Conservation (phyloP, 2,113 vertebrate species). For the Alexandromys fortis region DNA sequence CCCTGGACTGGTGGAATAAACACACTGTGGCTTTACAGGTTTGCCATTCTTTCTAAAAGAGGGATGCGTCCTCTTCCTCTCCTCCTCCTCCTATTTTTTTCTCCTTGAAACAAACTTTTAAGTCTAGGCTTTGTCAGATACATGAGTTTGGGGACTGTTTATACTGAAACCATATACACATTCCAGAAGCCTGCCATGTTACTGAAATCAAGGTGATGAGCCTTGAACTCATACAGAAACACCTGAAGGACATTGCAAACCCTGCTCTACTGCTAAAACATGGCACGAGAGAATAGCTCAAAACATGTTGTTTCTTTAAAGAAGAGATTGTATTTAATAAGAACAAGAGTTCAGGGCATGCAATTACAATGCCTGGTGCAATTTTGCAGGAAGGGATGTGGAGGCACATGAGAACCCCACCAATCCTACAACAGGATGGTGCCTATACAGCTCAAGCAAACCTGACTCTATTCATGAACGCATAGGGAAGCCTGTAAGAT, state of each 20-base stretch:
- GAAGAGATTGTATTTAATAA: not conserved
- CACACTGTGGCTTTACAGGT: conserved; percentile 49
- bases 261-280: not conserved
- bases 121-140: conserved; percentile 75
- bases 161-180: conserved; percentile 53
- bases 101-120: conserved; percentile 62
- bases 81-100: not conserved
- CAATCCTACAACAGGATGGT: not conserved
- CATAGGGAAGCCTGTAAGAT: not conserved
- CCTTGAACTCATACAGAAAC: not conserved
- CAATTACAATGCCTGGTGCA: not conserved
- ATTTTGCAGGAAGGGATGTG: fast-evolving
- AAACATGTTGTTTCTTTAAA: not conserved
- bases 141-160: conserved; percentile 67
- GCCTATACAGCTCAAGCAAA: not conserved
- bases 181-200: conserved; percentile 54
- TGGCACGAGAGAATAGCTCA: not conserved
- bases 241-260: not conserved
- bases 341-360: not conserved
- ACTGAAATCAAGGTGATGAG: conserved; percentile 28
- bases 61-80: not conserved
- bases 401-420: not conserved
- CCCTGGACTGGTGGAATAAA: conserved; percentile 51
- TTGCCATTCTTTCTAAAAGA: conserved; percentile 20
- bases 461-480: not conserved